phyloP scores from a whole-genome alignment of 2,113 vertebrate species.

The Gnathonemus longibarbis region DNA sequence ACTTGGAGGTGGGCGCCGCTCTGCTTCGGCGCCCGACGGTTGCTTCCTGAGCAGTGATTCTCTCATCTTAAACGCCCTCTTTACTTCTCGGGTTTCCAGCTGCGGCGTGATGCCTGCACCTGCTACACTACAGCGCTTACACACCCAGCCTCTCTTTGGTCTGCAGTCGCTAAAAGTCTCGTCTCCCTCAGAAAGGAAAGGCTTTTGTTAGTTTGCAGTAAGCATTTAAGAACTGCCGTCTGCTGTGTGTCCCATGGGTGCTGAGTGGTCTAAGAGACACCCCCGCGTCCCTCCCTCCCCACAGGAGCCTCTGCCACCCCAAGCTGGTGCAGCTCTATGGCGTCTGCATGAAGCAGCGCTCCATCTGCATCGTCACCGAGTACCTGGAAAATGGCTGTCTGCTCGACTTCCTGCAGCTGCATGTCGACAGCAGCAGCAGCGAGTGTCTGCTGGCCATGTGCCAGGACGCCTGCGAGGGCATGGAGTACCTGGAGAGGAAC shows the following conservation, averaged over 20 bases:
- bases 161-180: not conserved
- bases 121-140: not conserved
- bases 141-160: not conserved
- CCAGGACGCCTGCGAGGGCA: constrained; percentile 73
- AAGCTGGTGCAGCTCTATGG: constrained; percentile 82
- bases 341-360: constrained; percentile 63
- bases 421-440: constrained; percentile 33
- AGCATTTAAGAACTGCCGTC: not conserved
- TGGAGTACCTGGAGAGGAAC: constrained; percentile 74
- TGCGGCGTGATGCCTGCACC: not conserved
- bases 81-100: not conserved
- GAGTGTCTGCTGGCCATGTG: constrained; percentile 59
- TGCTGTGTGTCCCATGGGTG: not conserved
- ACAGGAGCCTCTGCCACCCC: constrained; percentile 72
- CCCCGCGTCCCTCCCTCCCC: constrained; percentile 1
- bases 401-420: constrained; percentile 62
- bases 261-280: not conserved
- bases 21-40: not conserved
- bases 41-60: constrained; percentile 8
- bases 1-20: not conserved
- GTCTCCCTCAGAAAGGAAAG: not conserved
- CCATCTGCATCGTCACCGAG: constrained; percentile 73
- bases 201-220: not conserved
- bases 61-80: not conserved
- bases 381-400: constrained; percentile 82